Evolutionary conservation across 2,113 vertebrate species (phyloP), one percentile per base, ranked within the genome.

Genomic region (Centropristis striata): DNA sequence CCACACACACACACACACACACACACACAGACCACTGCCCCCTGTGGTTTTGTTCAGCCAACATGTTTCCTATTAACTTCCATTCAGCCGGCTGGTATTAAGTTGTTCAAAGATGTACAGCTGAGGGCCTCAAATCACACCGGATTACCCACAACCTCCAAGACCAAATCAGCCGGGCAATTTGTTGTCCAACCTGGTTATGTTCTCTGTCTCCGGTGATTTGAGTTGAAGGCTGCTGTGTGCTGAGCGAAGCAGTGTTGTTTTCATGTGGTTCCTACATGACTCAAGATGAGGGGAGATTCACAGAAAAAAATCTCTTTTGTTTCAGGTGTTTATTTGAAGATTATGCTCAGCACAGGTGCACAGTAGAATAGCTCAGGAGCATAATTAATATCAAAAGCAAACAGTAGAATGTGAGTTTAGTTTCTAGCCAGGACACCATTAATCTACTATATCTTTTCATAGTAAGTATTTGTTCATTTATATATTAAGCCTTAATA

Each of bases 51-150:
- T 57, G 64, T 67, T 66, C 66, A 59, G 67, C 67, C 78, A 85
- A 67, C 72, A 28, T 94, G 92, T 85, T 95, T 94, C 88, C 90
- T 50, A 93, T 95, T 94, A 95, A 36, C 58, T 39, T 70, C 64
- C 63, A 85, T 79, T 72, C 65, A 80, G 66, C 66, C 25, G 54
- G 72, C 53, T 57, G 53, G 75, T 80, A 88, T 91, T 83, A 90
- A 86, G 73, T 86, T 90, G 86, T 91, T 91, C 86, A 90, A 83
- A 92, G 83, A 88, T 89, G 60, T 82, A 75, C 73, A 71, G 73
- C 75, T 20, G 71, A 91, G 83, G 75, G 70, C 63, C 84, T 85
- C 42, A 82, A 94, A 92, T 92, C 86, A 85, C 61, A 18, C 54
- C 12, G 68, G 88, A 91, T 94, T 90, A 92, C 80, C 74, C 71